Evolutionary conservation across 1,140 invertebrate genomes (phyloP), one percentile per base, ranked within the genome.

Genomic region (Cephus cinctus): DNA sequence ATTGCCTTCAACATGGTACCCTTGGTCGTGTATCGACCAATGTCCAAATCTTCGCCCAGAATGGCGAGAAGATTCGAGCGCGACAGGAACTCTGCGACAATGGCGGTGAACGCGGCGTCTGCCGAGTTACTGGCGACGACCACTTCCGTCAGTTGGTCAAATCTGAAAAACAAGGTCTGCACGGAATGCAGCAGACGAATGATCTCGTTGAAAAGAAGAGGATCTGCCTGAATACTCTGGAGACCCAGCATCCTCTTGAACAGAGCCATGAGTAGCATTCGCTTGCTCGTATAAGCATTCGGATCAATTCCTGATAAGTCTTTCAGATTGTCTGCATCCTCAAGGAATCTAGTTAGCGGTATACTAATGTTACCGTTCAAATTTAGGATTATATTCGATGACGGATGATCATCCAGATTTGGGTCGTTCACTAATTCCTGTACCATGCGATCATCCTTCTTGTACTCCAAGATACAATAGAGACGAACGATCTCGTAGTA

Each of bases 401-500:
- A 34, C 16, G 32, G 30, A 2, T 11, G 8, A 1, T 50, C 36
- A 31, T 45, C 35, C 9, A 51, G n/a, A 8, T 27, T 27, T 8
- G 25, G n/a, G n/a, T n/a, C 25, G n/a, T 27, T 27, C 25, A 6
- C 6, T 6, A 27, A 27, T 8, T n/a, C 6, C 6, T 27, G 6
- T 6, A 25, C 15, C n/a, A 16, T 11, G 8, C 14, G 31, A 6
- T 44, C 39, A 14, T 32, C 19, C 18, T 16, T 3, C 6, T 14
- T 43, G 18, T 51, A 23, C 22, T 32, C 25, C 35, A 51, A 45
- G 25, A 40, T 45, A 23, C 36, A 44, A 42, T 51, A 51, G 4
- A 51, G 16, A n/a, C 43, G 32, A 20, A 45, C 39, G 14, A 51
- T 20, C 34, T 51, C 49, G 32, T 45, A 51, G 21, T 41, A 46